Base-by-base conservation (phyloP, 2,888 invertebrate genomes). In the Caenorhabditis wallacei region DNA sequence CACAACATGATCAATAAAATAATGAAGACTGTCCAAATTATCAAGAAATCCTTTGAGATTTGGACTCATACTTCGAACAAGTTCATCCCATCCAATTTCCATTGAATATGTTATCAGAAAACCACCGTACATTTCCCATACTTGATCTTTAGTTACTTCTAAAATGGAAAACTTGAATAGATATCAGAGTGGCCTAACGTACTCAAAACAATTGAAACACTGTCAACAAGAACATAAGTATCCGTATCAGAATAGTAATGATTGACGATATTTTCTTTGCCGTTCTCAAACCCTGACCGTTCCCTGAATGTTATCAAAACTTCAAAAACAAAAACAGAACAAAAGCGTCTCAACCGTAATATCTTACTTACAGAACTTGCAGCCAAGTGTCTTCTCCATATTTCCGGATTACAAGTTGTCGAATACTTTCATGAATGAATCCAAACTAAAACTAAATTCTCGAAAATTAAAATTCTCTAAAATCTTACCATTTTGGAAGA, bases 11-110 rank as follows among this genome's bases (percentile, higher is more conserved):
- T 89, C 89, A 68, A 89, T 89, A 66, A 89, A 89, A 74, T 88
- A 89, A 64, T 98, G 98, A 2, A 98, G 94, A 16, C 97, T 97
- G 92, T 98, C 98, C 91, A 98, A 93, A 93, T 97, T 98, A 96
- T 98, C 93, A 87, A 98, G 94, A 93, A 98, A 98, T 93, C 97
- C 97, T 83, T 90, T 90, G 3, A 90, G 78, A 57, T 87, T 87
- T n/a, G 89, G 89, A 59, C 87, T 86, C 87, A 90, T 84, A 37
- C 84, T 84, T 22, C 88, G 70, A 43, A 90, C 82, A 53, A 90
- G 68, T 68, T 90, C 88, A 78, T 89, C 89, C 89, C 89, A 90
- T 69, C 89, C 90, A 56, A 87, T 85, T 48, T 90, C 88, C 89
- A 90, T 89, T 11, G 88, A 84, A 80, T 89, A 90, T 11, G 88